phyloP scores from a whole-genome alignment of 1,140 invertebrate genomes.

The Drosophila arizonae region DNA sequence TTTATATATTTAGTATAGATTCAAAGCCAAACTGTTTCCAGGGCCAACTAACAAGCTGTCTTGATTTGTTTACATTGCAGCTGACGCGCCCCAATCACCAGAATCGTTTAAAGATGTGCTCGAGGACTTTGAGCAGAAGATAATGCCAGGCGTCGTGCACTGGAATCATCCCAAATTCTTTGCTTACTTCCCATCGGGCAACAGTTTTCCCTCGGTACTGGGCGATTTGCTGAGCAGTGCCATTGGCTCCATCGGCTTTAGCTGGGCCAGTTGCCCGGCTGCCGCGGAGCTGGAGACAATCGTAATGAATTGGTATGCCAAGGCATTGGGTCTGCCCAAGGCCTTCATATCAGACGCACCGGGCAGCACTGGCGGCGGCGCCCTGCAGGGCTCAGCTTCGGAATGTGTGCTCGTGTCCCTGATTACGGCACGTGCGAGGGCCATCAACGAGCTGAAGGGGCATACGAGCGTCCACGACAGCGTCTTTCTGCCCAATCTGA shows the following conservation, averaged over 20 bases:
- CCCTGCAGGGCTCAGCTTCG: conserved; percentile 91
- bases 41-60: conserved; percentile 21
- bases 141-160: conserved; percentile 97
- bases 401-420: conserved; percentile 94
- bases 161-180: conserved; percentile 99
- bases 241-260: conserved; percentile 96
- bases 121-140: conserved; percentile 93
- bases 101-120: conserved; percentile 94
- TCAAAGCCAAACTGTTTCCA: neutral
- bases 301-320: conserved; percentile 87
- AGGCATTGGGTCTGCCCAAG: conserved; percentile 85
- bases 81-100: conserved; percentile 89
- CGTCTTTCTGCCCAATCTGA: conserved; percentile 91
- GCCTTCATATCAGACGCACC: conserved; percentile 84
- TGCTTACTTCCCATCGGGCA: conserved; percentile 97
- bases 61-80: conserved; percentile 52
- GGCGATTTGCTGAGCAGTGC: conserved; percentile 96
- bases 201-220: conserved; percentile 96
- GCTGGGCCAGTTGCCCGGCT: conserved; percentile 94
- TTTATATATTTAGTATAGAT: conserved; percentile 11
- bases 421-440: conserved; percentile 89
- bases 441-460: conserved; percentile 87
- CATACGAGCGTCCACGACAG: conserved; percentile 85
- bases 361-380: conserved; percentile 88
- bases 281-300: conserved; percentile 93